Percentiles rank a stretch among this genome's conserved stretches.
Evolutionary conservation across 2,113 vertebrate species (phyloP).

Genomic region (Ctenodactylus gundi): DNA sequence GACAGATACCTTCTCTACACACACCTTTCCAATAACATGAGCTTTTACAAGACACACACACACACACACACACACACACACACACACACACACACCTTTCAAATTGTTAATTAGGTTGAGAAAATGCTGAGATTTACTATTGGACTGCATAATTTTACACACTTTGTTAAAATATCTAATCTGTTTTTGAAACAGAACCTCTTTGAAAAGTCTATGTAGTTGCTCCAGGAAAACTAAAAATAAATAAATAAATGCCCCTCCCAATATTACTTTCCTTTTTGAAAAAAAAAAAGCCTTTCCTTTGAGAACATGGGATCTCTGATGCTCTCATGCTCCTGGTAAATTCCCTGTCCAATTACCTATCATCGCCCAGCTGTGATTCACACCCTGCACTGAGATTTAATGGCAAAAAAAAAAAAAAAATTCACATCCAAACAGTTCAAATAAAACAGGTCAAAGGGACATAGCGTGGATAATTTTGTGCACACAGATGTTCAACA

Average conservation of each 20-base stretch:
- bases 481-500: constrained; percentile 83
- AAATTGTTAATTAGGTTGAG: background rate
- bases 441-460: constrained; percentile 83
- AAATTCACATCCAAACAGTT: constrained; percentile 81
- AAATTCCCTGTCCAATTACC: constrained; percentile 80
- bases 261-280: constrained; percentile 63
- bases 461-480: constrained; percentile 72
- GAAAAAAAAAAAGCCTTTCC: constrained; percentile 65
- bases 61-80: no score
- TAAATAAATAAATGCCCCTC: background rate
- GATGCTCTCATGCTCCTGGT: constrained; percentile 80
- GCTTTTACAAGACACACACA: no score
- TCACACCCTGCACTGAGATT: constrained; percentile 83
- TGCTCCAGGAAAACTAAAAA: constrained; percentile 32
- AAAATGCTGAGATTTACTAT: constrained; percentile 58
- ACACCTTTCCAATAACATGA: background rate
- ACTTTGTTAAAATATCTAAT: constrained; percentile 47
- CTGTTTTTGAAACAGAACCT: constrained; percentile 53
- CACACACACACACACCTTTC: background rate
- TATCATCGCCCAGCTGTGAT: constrained; percentile 82
- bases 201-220: constrained; percentile 52
- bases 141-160: background rate
- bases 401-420: constrained; percentile 73
- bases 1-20: background rate
- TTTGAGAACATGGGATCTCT: constrained; percentile 81